phyloP scores from a whole-genome alignment of 2,797 vertebrate species.

The Ctenosaura bakeri region DNA sequence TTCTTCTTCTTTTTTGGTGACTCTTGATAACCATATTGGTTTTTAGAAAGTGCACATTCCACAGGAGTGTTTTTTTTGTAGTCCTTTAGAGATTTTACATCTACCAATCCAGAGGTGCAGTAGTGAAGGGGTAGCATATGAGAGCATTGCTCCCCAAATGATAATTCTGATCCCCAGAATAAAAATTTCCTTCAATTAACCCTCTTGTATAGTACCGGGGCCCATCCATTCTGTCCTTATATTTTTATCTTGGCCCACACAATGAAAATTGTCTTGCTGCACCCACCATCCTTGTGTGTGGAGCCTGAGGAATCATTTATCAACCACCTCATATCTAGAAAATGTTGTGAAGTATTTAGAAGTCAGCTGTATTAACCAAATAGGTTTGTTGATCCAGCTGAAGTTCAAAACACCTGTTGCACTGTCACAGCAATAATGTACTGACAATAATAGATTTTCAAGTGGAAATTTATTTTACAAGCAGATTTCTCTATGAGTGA shows the following conservation, averaged over 20 bases:
- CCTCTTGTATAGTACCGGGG: too few relatives aligned
- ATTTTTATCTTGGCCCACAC: too few relatives aligned
- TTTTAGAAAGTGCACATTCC: background rate
- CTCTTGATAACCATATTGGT: background rate
- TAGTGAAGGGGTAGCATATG: too few relatives aligned
- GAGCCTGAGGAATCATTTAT: background rate
- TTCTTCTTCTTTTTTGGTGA: too few relatives aligned
- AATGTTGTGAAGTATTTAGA: conserved; percentile 12
- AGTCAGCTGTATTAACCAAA: conserved; percentile 33
- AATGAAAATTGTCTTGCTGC: too few relatives aligned
- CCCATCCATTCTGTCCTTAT: too few relatives aligned
- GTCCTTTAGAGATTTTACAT: background rate
- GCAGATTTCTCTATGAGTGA: conserved; percentile 31
- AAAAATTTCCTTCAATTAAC: too few relatives aligned
- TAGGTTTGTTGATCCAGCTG: conserved; percentile 37
- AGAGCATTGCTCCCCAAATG: too few relatives aligned
- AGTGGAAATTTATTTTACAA: conserved; percentile 41
- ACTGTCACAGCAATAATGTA: conserved; percentile 42
- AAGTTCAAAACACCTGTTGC: conserved; percentile 47
- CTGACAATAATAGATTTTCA: conserved; percentile 42
- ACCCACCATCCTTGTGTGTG: background rate
- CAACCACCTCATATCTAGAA: conserved; percentile 2
- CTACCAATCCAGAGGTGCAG: background rate
- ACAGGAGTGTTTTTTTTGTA: background rate
- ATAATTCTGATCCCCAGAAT: too few relatives aligned